phyloP scores from a whole-genome alignment of 2,888 invertebrate genomes.

The Cataglyphis albicans region DNA sequence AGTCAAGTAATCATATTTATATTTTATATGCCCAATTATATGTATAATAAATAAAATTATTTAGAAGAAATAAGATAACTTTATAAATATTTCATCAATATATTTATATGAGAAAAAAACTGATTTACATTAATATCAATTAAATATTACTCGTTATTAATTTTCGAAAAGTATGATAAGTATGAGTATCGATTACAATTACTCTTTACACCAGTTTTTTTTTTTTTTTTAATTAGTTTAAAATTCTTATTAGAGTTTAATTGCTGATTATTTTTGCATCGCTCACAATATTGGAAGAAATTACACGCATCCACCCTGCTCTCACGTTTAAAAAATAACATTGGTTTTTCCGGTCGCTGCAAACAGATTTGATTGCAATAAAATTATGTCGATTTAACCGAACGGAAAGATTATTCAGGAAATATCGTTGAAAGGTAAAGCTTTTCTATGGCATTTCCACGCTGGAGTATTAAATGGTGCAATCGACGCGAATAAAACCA shows the following conservation, averaged over 20 bases:
- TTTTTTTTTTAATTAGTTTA: conserved; percentile 5
- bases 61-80: neutral
- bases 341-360: conserved; percentile 17
- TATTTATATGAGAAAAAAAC: neutral
- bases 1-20: neutral
- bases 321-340: conserved; percentile 36
- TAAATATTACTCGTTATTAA: conserved; percentile 7
- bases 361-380: conserved; percentile 49
- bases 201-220: neutral
- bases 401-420: conserved; percentile 47
- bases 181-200: conserved; percentile 11
- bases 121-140: conserved; percentile 10
- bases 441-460: conserved; percentile 25
- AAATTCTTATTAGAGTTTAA: neutral
- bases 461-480: conserved; percentile 32
- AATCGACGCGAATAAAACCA: conserved; percentile 48
- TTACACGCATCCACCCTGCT: conserved; percentile 7
- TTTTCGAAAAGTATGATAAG: neutral
- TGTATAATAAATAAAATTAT: neutral
- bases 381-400: conserved; percentile 51
- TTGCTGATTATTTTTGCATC: neutral
- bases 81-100: neutral
- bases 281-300: conserved; percentile 16
- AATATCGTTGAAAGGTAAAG: conserved; percentile 41
- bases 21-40: neutral